phyloP scores from a whole-genome alignment of 1,140 invertebrate species.

The Papilio polyxenes region DNA sequence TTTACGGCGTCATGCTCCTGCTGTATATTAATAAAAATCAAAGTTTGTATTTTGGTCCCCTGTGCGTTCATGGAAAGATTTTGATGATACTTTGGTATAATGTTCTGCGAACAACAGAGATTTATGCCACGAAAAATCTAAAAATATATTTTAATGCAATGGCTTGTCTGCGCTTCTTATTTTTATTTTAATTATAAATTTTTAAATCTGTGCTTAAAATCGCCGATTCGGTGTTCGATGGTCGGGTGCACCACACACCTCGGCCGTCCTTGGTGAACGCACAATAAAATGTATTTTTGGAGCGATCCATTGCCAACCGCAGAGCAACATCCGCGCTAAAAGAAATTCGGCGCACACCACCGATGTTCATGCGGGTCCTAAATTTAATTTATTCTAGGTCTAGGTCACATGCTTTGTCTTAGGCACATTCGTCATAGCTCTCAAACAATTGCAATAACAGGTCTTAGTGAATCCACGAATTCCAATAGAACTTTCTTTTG shows the following conservation, averaged over 20 bases:
- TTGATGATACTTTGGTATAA: neutral
- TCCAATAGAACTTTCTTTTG: neutral
- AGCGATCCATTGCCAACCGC: slow-evolving; percentile 72
- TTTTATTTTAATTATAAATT: slow-evolving; percentile 55
- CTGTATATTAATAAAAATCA: slow-evolving; percentile 33
- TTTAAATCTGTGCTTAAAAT: slow-evolving; percentile 69
- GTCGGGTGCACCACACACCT: slow-evolving; percentile 61
- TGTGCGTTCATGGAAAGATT: neutral
- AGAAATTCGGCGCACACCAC: slow-evolving; percentile 62
- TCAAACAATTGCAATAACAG: neutral
- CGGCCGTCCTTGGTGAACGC: slow-evolving; percentile 69
- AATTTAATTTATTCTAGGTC: slow-evolving; percentile 52
- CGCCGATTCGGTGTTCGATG: slow-evolving; percentile 41
- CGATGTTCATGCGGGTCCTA: slow-evolving; percentile 48
- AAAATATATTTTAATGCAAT: neutral
- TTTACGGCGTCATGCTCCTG: slow-evolving; percentile 56
- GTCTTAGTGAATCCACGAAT: neutral
- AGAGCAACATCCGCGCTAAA: slow-evolving; percentile 64
- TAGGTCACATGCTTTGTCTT: slow-evolving; percentile 24
- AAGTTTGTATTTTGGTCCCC: neutral
- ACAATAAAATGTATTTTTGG: slow-evolving; percentile 78
- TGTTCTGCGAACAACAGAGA: neutral
- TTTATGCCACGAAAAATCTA: neutral
- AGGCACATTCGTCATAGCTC: neutral
- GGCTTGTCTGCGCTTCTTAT: neutral